Evolutionary conservation across 2,113 vertebrate genomes (phyloP).

Genomic region (Camelus dromedarius): DNA sequence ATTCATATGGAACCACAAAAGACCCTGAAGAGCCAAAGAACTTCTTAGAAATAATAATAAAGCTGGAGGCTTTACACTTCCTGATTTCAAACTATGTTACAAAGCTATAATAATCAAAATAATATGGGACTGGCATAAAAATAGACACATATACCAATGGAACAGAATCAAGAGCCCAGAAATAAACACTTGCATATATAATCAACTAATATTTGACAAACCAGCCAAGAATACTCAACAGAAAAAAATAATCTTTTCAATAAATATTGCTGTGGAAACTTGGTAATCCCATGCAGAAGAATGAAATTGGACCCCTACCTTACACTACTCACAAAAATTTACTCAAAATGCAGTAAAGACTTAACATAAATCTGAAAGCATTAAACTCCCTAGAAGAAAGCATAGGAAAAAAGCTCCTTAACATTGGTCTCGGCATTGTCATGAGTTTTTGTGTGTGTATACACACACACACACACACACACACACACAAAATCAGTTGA

Average conservation of each 20-base stretch:
- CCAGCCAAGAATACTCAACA: not conserved
- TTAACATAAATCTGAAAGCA: conserved; percentile 5
- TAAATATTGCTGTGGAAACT: not conserved
- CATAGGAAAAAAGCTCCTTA: not conserved
- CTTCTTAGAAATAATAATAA: not conserved
- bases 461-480: too few species aligned
- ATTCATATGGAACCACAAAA: not conserved
- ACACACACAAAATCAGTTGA: too few species aligned
- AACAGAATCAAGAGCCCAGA: not conserved
- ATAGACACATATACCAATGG: not conserved
- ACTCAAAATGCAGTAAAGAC: not conserved
- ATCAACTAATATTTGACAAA: not conserved
- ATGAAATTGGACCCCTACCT: not conserved
- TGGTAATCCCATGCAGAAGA: not conserved
- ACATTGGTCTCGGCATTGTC: not conserved
- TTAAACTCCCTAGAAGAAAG: not conserved
- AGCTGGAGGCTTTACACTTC: not conserved
- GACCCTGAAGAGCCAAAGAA: not conserved
- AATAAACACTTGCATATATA: not conserved
- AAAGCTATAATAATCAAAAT: not conserved
- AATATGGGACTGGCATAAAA: not conserved
- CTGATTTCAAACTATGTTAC: not conserved
- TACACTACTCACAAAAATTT: not conserved
- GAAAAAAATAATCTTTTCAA: not conserved
- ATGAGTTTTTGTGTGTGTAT: not conserved